Evolutionary conservation across 2,888 invertebrate species (phyloP), one percentile per base, ranked within the genome.

Genomic region (Emmelina monodactyla): DNA sequence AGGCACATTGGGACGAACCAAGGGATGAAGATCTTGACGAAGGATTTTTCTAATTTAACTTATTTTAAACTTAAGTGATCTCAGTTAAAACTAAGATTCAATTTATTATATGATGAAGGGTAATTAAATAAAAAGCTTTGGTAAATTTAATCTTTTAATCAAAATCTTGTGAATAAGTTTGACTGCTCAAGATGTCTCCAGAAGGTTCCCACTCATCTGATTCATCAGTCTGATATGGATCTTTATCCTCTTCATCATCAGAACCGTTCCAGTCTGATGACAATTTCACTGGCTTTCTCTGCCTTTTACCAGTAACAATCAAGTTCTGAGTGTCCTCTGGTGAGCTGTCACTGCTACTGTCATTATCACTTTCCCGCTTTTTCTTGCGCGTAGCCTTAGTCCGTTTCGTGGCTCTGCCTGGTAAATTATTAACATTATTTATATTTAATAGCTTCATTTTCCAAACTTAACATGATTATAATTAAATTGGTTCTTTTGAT

Each of bases 121-220:
- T n/a, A n/a, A n/a, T n/a, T n/a, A n/a, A n/a, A n/a, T n/a, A n/a
- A n/a, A n/a, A n/a, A n/a, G n/a, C n/a, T n/a, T n/a, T n/a, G n/a
- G n/a, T n/a, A n/a, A n/a, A n/a, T n/a, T n/a, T n/a, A n/a, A n/a
- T n/a, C n/a, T n/a, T n/a, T 19, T 19, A 19, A 19, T 19, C 19
- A 19, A 19, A 19, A 6, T 19, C 5, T 6, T 9, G 5, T 19
- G 5, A 5, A 19, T 19, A 5, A 19, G 19, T 19, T n/a, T n/a
- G n/a, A 19, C 19, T 9, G 5, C 19, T 19, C 19, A 19, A 5
- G 9, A 19, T 19, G 9, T 19, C 19, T 14, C 14, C 14, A 5
- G 11, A 11, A 4, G 83, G 83, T 14, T 60, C 47, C 71, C 82
- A 83, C 28, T 83, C 83, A 34, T 81, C 80, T 0, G 75, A 75